Evolutionary conservation across 2,113 vertebrate genomes (phyloP), one percentile per base, ranked within the genome.

Genomic region (Mungos mungo): DNA sequence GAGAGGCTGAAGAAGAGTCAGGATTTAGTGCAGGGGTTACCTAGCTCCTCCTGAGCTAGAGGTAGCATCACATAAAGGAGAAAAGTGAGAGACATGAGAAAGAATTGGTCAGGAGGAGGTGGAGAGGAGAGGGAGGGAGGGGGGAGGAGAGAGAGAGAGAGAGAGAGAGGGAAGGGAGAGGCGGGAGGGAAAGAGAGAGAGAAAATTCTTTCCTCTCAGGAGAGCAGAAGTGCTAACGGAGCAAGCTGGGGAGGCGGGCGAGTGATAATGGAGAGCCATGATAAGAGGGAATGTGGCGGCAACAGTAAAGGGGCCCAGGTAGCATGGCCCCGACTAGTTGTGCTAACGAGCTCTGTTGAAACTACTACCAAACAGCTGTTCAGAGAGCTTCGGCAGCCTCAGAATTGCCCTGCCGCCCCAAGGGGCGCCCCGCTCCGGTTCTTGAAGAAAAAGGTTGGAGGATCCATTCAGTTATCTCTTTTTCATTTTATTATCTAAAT

Each of bases 401-500:
- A 29, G 57, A 80, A 71, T 50, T 35, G 31, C 71, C 23, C 69
- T 80, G 71, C 15, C 66, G 21, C 41, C 77, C 47, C 3, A 1
- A 74, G 69, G 60, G 45, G 41, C 7, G 16, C 79, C 35, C 69
- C 16, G 13, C 19, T 63, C 41, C 50, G 69, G 31, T 60, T 68
- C 50, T 57, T 84, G 25, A 57, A 87, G 54, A 35, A n/a, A 38
- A 38, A 21, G 45, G 2, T 27, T 94, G 45, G 85, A 77, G 29
- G 54, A 85, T 71, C 29, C 18, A 2, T 45, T 76, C 50, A 77
- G 23, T 83, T 72, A 16, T 33, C 45, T 33, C 50, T 47, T 94
- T 74, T 88, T 69, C 72, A 23, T 82, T 81, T 92, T 77, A n/a
- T 93, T 79, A 79, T 96, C 45, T 81, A 72, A 63, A 91, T 93